phyloP scores from a whole-genome alignment of 1,140 invertebrate genomes.

The Bicyclus anynana region DNA sequence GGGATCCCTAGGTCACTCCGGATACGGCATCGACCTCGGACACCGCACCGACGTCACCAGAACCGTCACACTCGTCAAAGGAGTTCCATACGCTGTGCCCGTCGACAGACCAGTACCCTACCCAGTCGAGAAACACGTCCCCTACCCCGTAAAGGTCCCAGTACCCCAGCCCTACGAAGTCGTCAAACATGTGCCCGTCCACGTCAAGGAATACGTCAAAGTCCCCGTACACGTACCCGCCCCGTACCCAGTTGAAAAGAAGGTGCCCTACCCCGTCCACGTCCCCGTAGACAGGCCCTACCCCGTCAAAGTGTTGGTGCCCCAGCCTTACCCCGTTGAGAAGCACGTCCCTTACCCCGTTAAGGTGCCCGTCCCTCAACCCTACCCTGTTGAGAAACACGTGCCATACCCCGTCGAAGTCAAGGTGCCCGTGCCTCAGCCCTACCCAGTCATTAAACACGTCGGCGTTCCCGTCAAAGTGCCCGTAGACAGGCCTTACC shows the following conservation, averaged over 20 bases:
- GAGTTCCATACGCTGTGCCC: constrained; percentile 80
- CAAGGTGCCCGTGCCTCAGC: constrained; percentile 79
- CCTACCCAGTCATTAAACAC: constrained; percentile 78
- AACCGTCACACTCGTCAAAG: constrained; percentile 85
- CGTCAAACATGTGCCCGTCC: constrained; percentile 78
- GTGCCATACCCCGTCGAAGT: constrained; percentile 80
- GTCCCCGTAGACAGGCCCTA: constrained; percentile 82
- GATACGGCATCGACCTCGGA: constrained; percentile 69
- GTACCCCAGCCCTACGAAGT: constrained; percentile 82
- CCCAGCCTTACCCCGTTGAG: constrained; percentile 83
- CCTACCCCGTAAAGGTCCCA: constrained; percentile 80
- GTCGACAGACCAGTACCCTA: constrained; percentile 83
- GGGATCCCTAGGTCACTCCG: constrained; percentile 57
- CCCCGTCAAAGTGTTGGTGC: constrained; percentile 81
- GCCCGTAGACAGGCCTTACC: constrained; percentile 80
- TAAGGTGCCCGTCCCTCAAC: constrained; percentile 80
- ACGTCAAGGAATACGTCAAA: constrained; percentile 81
- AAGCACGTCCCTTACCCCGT: constrained; percentile 81
- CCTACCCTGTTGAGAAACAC: constrained; percentile 82
- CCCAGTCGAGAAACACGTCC: constrained; percentile 80
- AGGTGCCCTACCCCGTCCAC: constrained; percentile 81
- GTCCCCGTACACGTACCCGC: constrained; percentile 80
- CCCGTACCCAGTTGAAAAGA: constrained; percentile 79
- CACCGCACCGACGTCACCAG: constrained; percentile 81
- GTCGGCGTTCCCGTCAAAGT: constrained; percentile 75